Evolutionary conservation across 2,888 invertebrate species (phyloP), one percentile per base, ranked within the genome.

Genomic region (Caenorhabditis sp.): DNA sequence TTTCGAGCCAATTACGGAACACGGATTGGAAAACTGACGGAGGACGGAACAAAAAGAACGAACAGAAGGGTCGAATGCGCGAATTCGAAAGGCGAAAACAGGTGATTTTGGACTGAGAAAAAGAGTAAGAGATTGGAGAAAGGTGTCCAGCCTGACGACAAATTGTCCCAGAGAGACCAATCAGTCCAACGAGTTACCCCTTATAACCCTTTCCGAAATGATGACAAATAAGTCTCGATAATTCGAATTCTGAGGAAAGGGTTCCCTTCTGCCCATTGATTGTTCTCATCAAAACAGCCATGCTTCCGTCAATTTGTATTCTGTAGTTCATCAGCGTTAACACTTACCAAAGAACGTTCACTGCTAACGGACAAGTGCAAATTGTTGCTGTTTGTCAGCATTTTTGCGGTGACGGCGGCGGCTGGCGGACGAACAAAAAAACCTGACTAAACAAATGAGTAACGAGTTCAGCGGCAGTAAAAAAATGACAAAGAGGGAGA

Each of bases 321-420:
- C 58, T 69, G 56, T 68, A 68, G 68, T 28, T 18, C 20, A 15
- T 22, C 22, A 1, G 24, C 15, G 44, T 64, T 32, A 44, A 47
- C 11, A 15, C n/a, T 5, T 55, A 47, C 55, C 26, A 68, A 35
- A 68, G 68, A 68, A 58, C 68, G 40, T 44, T 47, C 53, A 44
- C 0, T 2, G 32, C n/a, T 20, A 55, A 32, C 40, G 32, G 9
- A 32, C 32, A 32, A 64, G 53, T 37, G 65, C 32, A 37, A 55
- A 35, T 35, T 58, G 58, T 58, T 58, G 40, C 35, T 8, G 18
- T 58, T 58, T 58, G 58, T 58, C 58, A 58, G 58, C 58, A 58
- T 58, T 58, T 58, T 56, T 18, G 32, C 32, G 32, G 32, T 32
- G 32, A 32, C 32, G 32, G 40, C 13, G 11, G 40, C 13, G 40